A percentile compares a stretch with the other conserved stretches of the same genome.
Conservation (phyloP, 1,140 invertebrate species). For the Diachasma alloeum region DNA sequence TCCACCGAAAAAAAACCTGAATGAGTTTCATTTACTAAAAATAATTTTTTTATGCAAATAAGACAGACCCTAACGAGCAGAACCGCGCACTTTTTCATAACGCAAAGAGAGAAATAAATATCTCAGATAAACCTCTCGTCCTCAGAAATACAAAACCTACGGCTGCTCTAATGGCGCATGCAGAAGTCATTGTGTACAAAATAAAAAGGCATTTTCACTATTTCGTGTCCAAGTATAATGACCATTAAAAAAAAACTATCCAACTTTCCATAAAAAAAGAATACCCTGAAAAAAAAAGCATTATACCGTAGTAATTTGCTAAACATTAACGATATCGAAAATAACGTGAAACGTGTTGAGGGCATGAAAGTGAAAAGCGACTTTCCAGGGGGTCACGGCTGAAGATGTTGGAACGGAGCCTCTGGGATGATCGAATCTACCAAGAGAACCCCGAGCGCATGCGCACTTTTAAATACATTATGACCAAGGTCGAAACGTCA, state of each 20-base stretch:
- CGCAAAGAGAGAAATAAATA: neutral
- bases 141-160: neutral
- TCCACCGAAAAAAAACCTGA: neutral
- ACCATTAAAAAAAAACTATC: neutral
- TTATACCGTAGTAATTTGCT: neutral
- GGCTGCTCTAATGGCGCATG: neutral
- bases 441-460: constrained; percentile 34
- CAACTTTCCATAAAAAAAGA: neutral
- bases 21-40: neutral
- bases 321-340: constrained; percentile 5
- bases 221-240: neutral
- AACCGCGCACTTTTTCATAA: neutral
- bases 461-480: constrained; percentile 42
- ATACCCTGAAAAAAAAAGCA: neutral
- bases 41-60: neutral
- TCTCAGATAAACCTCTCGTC: neutral
- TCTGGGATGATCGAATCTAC: constrained; percentile 49
- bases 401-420: constrained; percentile 45
- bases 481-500: constrained; percentile 55
- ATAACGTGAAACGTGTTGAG: constrained; percentile 39
- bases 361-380: constrained; percentile 61
- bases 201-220: neutral
- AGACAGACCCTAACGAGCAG: neutral
- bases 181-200: neutral
- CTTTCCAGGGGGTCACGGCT: constrained; percentile 53